These are phyloP conservation scores for Aurelia coerulea DNA, from an alignment of 30 jellyfish, hydroid and myxozoan genomes.

Conservation along the genomic window DNA sequence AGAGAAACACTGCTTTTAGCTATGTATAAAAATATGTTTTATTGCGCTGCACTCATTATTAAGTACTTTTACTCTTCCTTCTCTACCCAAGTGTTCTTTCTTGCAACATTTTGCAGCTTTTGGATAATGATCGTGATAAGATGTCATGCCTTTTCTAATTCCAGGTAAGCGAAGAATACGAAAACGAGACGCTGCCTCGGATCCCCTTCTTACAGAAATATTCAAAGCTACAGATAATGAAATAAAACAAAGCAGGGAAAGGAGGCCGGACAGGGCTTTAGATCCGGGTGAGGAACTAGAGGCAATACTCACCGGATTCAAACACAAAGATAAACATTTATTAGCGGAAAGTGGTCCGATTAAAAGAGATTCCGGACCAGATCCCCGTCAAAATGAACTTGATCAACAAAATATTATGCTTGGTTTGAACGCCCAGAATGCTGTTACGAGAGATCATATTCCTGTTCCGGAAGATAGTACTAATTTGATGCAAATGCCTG, in stretches of 20 bases:
- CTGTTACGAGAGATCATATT: constrained; percentile 34
- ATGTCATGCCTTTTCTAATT: neutral
- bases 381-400: constrained; percentile 30
- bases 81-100: too few species aligned
- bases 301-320: constrained; percentile 61
- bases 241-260: constrained; percentile 44
- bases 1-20: too few species aligned
- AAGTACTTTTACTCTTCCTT: neutral
- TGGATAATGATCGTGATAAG: neutral
- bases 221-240: constrained; percentile 60
- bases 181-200: constrained; percentile 72
- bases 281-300: constrained; percentile 76
- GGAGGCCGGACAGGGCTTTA: constrained; percentile 72
- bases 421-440: constrained; percentile 1
- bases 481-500: constrained; percentile 54
- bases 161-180: constrained; percentile 63
- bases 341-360: constrained; percentile 47
- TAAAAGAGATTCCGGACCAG: constrained; percentile 69
- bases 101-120: neutral
- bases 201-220: constrained; percentile 72
- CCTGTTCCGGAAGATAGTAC: constrained; percentile 52
- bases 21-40: too few species aligned
- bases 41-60: too few species aligned
- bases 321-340: constrained; percentile 54
- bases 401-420: constrained; percentile 42